These are phyloP conservation scores for Glaucopsyche alexis DNA, from an alignment of 2,888 invertebrate genomes.

Conservation along the genomic window DNA sequence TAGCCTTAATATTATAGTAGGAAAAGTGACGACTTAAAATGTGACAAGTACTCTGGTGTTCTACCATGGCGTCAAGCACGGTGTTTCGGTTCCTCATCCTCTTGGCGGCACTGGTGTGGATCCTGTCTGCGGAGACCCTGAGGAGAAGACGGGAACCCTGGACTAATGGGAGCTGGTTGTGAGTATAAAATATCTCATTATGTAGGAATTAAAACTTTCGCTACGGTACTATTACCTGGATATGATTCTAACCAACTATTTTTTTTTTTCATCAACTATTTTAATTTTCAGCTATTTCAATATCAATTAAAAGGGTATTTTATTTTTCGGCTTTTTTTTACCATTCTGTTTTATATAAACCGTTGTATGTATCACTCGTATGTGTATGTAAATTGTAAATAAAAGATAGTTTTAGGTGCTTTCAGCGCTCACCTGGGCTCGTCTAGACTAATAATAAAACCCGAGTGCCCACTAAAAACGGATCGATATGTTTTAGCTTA, in stretches of 20 bases:
- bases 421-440: conserved; percentile 15
- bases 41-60: conserved; percentile 31
- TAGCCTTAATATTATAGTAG: too few relatives aligned
- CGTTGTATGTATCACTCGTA: too few relatives aligned
- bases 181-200: conserved; percentile 47
- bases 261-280: too few relatives aligned
- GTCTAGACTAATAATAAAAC: conserved; percentile 25
- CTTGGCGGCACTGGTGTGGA: conserved; percentile 61
- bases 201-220: too few relatives aligned
- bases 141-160: conserved; percentile 54
- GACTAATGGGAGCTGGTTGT: conserved; percentile 75
- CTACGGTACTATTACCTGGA: too few relatives aligned
- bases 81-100: conserved; percentile 64
- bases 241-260: too few relatives aligned
- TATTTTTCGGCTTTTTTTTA: too few relatives aligned
- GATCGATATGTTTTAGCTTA: conserved; percentile 1
- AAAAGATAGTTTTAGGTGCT: neutral
- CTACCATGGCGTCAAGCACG: conserved; percentile 59
- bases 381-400: neutral
- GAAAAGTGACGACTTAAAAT: neutral
- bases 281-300: too few relatives aligned
- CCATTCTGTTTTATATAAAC: too few relatives aligned
- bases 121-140: conserved; percentile 51
- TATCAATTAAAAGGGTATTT: too few relatives aligned
- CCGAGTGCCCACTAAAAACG: conserved; percentile 6